Evolutionary conservation across 2,113 vertebrate species (phyloP).

Genomic region (Actenoides hombroni): DNA sequence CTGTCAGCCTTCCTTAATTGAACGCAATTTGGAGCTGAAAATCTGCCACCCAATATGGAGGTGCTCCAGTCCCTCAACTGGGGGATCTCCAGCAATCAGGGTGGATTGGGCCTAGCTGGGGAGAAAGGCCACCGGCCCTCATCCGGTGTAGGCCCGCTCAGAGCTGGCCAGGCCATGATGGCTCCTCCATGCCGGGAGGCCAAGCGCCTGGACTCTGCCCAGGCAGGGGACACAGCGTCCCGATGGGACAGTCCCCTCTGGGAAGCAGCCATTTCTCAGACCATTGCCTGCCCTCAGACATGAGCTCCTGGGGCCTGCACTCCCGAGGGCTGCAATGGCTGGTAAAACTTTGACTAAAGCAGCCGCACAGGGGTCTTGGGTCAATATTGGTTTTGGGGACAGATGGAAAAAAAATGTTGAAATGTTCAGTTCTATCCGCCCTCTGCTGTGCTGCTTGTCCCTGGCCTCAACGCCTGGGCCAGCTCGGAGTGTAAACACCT

Average conservation of each 20-base stretch:
- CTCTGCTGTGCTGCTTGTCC: slow-evolving; percentile 79
- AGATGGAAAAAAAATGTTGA: slow-evolving; percentile 79
- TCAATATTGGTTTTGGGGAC: slow-evolving; percentile 84
- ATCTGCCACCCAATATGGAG: slow-evolving; percentile 44
- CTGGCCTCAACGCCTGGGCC: slow-evolving; percentile 74
- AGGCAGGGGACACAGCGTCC: slow-evolving; percentile 62
- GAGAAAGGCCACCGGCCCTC: slow-evolving; percentile 51
- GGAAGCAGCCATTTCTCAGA: slow-evolving; percentile 65
- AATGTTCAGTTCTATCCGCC: slow-evolving; percentile 78
- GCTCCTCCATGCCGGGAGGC: slow-evolving; percentile 51
- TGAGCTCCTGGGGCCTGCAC: slow-evolving; percentile 63
- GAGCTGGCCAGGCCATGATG: slow-evolving; percentile 59
- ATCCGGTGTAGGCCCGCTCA: slow-evolving; percentile 66
- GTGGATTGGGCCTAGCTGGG: neutral
- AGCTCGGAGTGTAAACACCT: slow-evolving; percentile 84
- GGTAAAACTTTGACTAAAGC: slow-evolving; percentile 80
- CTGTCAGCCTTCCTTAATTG: slow-evolving; percentile 80
- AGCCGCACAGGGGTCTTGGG: slow-evolving; percentile 74
- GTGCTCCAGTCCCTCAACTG: slow-evolving; percentile 53
- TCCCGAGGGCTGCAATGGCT: slow-evolving; percentile 76
- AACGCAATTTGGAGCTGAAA: slow-evolving; percentile 76
- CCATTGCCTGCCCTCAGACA: slow-evolving; percentile 69
- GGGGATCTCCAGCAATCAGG: neutral
- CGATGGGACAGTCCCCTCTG: slow-evolving; percentile 68
- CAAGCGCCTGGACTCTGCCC: slow-evolving; percentile 62